Percentiles rank a stretch among this genome's conserved stretches.
phyloP scores from a whole-genome alignment of 2,797 vertebrate species.

The Gymnoscopelus microlampas region DNA sequence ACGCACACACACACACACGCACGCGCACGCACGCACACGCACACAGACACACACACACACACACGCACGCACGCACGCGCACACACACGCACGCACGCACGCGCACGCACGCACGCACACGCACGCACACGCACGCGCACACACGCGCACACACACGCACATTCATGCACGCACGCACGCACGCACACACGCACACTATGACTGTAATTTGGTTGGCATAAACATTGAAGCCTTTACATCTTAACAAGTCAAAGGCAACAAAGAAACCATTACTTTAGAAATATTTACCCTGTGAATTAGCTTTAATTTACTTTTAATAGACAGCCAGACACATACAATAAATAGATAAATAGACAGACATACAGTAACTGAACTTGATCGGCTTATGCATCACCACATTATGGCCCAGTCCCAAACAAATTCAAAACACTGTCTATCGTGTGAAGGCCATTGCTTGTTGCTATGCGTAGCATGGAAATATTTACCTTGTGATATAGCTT shows the following conservation, averaged over 20 bases:
- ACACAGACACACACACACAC: slow-evolving; percentile 6
- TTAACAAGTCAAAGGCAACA: no score
- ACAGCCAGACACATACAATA: no score
- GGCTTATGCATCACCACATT: no score
- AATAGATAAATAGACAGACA: no score
- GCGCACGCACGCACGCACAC: slow-evolving; percentile 8
- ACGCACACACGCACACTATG: slow-evolving; percentile 7
- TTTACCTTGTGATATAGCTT: no score
- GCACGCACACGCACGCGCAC: neutral
- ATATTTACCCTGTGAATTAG: no score
- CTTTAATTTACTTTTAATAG: no score
- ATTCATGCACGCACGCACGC: slow-evolving; percentile 11
- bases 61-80: neutral
- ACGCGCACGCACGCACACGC: neutral
- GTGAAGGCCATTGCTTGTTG: neutral
- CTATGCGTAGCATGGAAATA: neutral
- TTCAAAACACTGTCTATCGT: neutral
- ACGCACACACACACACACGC: slow-evolving; percentile 14
- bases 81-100: neutral
- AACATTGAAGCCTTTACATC: no score
- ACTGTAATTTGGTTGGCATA: slow-evolving; percentile 34
- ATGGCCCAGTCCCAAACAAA: neutral
- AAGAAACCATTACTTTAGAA: no score
- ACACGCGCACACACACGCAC: slow-evolving; percentile 1
- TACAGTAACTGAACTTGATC: no score